Evolutionary conservation across 2,797 vertebrate species (phyloP), one percentile per base, ranked within the genome.

Genomic region (Telmatherina bonti): DNA sequence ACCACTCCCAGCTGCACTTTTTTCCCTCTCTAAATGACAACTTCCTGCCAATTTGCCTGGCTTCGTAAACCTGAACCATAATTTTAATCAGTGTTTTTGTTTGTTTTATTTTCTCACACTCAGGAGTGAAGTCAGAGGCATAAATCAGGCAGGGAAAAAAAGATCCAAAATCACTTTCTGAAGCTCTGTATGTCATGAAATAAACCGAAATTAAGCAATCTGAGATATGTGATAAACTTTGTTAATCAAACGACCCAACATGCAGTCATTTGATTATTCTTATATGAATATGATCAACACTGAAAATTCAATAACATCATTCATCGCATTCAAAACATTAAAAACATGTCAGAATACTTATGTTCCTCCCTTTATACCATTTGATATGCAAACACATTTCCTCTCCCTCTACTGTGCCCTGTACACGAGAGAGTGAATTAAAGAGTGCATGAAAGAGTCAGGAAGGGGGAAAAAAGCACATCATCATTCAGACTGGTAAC

Each of bases 381-480:
- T 74, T 76, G 61, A 53, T 51, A 72, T 55, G 67, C 54, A 49
- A 60, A 73, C 51, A 64, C 30, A 51, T 66, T 73, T 68, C 29
- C 54, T 73, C 22, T 67, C 51, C 69, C 56, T 58, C 67, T 65
- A 75, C 73, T 65, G 74, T 52, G 36, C 30, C 41, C 18, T 58
- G 26, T 54, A 29, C 45, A 61, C 53, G 16, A 3, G 41, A 18
- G 63, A 72, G 4, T 81, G 49, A 78, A 83, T 33, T 71, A 18
- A 58, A 74, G 16, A 35, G 26, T 61, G 62, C 43, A 35, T 31
- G 22, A 74, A 68, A 70, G 51, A 41, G 75, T 72, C 70, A 74
- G 76, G 49, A 83, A 72, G 66, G 26, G 53, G 22, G n/a, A n/a
- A 62, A 60, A 24, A 60, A 79, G 55, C 69, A n/a, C 33, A 62